phyloP scores from a whole-genome alignment of 2,113 vertebrate species.

The Coryphaenoides rupestris region DNA sequence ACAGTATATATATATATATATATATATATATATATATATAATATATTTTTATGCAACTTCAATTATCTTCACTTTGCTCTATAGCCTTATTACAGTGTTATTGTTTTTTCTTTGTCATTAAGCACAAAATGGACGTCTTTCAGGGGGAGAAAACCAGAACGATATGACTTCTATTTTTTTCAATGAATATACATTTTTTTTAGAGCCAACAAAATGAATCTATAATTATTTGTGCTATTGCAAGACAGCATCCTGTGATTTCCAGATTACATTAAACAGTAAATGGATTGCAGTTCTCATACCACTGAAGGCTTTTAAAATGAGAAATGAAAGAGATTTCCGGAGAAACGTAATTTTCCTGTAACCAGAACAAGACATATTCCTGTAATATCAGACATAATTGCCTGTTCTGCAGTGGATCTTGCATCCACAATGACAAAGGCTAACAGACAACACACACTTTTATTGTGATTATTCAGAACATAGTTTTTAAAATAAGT shows the following conservation, averaged over 20 bases:
- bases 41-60: too few relatives aligned
- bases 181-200: conserved; percentile 63
- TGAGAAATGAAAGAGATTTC: conserved; percentile 70
- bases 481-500: conserved; percentile 36
- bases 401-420: conserved; percentile 73
- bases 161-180: conserved; percentile 67
- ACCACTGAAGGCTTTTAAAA: conserved; percentile 63
- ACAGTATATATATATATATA: too few relatives aligned
- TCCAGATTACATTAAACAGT: conserved; percentile 71
- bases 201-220: conserved; percentile 69
- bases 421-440: conserved; percentile 71
- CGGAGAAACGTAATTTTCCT: conserved; percentile 76
- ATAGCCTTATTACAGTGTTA: too few relatives aligned
- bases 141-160: conserved; percentile 51
- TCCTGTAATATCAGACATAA: conserved; percentile 76
- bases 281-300: conserved; percentile 68
- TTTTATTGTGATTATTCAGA: conserved; percentile 6
- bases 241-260: conserved; percentile 67
- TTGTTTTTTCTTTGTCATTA: too few relatives aligned
- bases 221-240: conserved; percentile 72
- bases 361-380: conserved; percentile 77
- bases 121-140: background rate
- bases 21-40: too few relatives aligned
- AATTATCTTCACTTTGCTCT: too few relatives aligned
- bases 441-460: conserved; percentile 67